Conservation (phyloP, 2,797 vertebrate genomes). For the Thunnus albacares region DNA sequence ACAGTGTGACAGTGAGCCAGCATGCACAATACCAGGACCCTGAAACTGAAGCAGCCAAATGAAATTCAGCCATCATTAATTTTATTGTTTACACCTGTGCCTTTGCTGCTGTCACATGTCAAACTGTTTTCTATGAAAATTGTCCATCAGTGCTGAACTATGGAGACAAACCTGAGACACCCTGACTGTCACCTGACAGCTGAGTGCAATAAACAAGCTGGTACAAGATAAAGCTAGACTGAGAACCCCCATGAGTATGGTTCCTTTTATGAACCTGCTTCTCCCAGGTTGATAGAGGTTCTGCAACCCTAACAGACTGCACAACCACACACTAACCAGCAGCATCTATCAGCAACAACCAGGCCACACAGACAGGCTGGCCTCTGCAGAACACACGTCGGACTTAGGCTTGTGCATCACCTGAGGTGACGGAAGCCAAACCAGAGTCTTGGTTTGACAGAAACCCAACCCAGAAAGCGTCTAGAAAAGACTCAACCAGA, state of each 20-base stretch:
- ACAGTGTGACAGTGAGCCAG: no score
- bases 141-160: background rate
- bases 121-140: no score
- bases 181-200: background rate
- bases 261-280: background rate
- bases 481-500: background rate
- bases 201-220: background rate
- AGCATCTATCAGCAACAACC: conserved; percentile 22
- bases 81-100: no score
- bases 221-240: background rate
- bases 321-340: conserved; percentile 14
- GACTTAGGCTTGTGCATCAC: background rate
- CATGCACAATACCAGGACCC: no score
- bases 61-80: no score
- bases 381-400: background rate
- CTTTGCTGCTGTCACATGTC: no score
- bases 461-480: background rate
- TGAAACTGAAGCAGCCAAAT: no score
- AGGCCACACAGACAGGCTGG: conserved; percentile 2
- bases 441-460: background rate
- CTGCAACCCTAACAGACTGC: conserved; percentile 19
- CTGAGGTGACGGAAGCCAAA: background rate
- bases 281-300: background rate
- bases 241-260: background rate
- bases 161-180: background rate